Conservation (phyloP, 2,113 vertebrate genomes). For the Notothenia rossii region DNA sequence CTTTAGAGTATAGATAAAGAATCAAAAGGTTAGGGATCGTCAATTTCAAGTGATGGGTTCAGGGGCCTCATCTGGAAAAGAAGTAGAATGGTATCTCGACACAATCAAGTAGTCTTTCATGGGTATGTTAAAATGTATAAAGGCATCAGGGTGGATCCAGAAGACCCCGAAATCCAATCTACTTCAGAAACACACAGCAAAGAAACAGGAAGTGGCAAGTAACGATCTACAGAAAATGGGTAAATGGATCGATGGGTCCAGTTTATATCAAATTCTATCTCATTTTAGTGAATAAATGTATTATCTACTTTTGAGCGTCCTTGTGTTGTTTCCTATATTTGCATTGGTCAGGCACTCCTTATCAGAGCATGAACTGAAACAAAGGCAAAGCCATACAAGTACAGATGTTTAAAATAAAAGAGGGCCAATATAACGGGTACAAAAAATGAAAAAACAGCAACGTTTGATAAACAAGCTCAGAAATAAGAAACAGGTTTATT, state of each 20-base stretch:
- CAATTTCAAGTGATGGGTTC: too few relatives aligned
- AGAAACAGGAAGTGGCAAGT: not conserved
- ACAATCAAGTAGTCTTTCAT: too few relatives aligned
- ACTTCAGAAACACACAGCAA: not conserved
- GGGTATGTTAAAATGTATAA: not conserved
- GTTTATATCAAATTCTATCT: not conserved
- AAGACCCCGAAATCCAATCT: not conserved
- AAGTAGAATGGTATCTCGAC: too few relatives aligned
- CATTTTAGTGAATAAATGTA: not conserved
- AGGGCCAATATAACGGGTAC: not conserved
- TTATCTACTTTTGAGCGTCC: not conserved
- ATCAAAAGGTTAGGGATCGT: too few relatives aligned
- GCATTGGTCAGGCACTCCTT: not conserved
- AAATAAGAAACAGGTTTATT: too few relatives aligned
- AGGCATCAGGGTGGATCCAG: not conserved
- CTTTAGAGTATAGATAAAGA: too few relatives aligned
- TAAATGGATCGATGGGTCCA: not conserved
- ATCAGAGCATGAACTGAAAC: not conserved
- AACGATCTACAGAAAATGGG: not conserved
- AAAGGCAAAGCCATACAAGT: not conserved
- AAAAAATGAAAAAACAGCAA: too few relatives aligned
- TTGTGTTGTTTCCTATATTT: not conserved
- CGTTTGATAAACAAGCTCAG: too few relatives aligned
- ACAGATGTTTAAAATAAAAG: not conserved
- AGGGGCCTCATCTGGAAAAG: too few relatives aligned